These are phyloP conservation scores for Rhyzopertha dominica DNA, from an alignment of 1,140 invertebrate species.

Conservation along the genomic window DNA sequence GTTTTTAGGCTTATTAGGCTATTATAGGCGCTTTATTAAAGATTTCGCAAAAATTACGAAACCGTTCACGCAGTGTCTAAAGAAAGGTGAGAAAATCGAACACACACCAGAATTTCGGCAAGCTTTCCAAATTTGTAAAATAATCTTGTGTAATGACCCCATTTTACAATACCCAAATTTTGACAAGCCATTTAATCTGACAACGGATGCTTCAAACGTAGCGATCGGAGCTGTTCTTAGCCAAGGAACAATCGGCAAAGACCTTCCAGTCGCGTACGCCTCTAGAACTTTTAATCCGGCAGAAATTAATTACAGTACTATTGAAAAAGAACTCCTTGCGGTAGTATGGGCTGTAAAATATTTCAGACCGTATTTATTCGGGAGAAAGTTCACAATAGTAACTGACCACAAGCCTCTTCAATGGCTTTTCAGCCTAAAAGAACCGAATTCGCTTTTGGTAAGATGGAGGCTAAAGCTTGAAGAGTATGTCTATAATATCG, in stretches of 20 bases:
- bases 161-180: slow-evolving; percentile 32
- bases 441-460: slow-evolving; percentile 41
- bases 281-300: slow-evolving; percentile 21
- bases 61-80: slow-evolving; percentile 20
- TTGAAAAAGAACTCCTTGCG: slow-evolving; percentile 44
- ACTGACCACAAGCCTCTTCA: slow-evolving; percentile 48
- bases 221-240: slow-evolving; percentile 24
- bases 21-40: slow-evolving; percentile 23
- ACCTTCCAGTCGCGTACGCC: slow-evolving; percentile 27
- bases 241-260: slow-evolving; percentile 28
- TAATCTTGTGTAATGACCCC: slow-evolving; percentile 20
- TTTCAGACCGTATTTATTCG: slow-evolving; percentile 46
- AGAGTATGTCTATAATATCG: slow-evolving; percentile 44
- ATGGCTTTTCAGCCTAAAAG: slow-evolving; percentile 45
- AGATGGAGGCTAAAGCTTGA: slow-evolving; percentile 46
- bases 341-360: slow-evolving; percentile 40
- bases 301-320: slow-evolving; percentile 28
- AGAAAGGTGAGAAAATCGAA: slow-evolving; percentile 19
- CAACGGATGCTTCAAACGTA: slow-evolving; percentile 25
- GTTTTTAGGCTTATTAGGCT: slow-evolving; percentile 8
- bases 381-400: slow-evolving; percentile 44
- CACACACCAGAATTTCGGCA: slow-evolving; percentile 8
- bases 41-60: slow-evolving; percentile 25
- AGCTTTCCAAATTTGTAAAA: slow-evolving; percentile 22
- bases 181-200: slow-evolving; percentile 24